A percentile compares a stretch with the other conserved stretches of the same genome.
These are phyloP conservation scores for Heliconius aoede DNA, from an alignment of 2,888 invertebrate genomes.

Conservation along the genomic window DNA sequence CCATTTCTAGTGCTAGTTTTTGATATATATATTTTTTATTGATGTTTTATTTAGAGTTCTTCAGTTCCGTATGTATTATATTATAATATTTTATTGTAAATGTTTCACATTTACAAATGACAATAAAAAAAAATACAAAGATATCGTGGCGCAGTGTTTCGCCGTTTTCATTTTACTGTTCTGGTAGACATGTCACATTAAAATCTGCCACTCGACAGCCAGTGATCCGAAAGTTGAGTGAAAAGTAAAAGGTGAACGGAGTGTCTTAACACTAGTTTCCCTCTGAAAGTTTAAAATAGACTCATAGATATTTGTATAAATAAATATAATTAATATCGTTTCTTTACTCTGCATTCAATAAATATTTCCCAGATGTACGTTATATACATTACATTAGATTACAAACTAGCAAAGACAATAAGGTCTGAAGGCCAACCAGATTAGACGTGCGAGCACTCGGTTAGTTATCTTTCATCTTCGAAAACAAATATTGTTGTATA, in stretches of 20 bases:
- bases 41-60: background rate
- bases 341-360: background rate
- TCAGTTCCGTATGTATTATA: too few relatives aligned
- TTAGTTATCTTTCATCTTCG: background rate
- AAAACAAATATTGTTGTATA: background rate
- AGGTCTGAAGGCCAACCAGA: background rate
- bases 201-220: too few relatives aligned
- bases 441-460: background rate
- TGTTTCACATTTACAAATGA: background rate
- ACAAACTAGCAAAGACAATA: constrained; percentile 1
- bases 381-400: background rate
- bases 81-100: background rate
- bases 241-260: too few relatives aligned
- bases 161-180: too few relatives aligned
- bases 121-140: too few relatives aligned
- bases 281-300: too few relatives aligned
- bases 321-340: background rate
- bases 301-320: background rate
- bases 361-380: background rate
- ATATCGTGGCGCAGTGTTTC: too few relatives aligned
- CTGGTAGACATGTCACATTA: too few relatives aligned
- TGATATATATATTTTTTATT: background rate
- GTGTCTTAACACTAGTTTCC: too few relatives aligned
- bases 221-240: too few relatives aligned
- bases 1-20: background rate